Evolutionary conservation across 2,888 invertebrate species (phyloP).

Genomic region (Acanthococcus lagerstroemiae): DNA sequence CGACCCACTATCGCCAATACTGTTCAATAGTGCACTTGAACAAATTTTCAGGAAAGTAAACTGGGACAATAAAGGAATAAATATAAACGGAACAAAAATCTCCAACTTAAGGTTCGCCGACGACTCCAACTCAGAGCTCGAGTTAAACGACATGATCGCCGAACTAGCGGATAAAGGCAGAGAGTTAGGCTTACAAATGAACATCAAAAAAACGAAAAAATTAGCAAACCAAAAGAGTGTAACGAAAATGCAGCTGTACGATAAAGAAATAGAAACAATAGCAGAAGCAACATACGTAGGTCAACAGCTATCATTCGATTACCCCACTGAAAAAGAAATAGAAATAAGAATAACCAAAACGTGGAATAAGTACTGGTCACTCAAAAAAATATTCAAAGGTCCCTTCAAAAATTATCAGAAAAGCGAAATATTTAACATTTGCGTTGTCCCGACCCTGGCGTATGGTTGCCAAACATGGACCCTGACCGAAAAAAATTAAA

Average conservation of each 20-base stretch:
- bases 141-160: not conserved
- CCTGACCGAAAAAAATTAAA: not conserved
- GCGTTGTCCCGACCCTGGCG: not conserved
- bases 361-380: not conserved
- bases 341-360: not conserved
- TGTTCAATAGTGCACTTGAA: not conserved
- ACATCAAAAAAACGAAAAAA: not conserved
- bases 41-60: not conserved
- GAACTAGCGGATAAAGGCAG: not conserved
- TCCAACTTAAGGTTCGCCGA: not conserved
- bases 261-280: no score
- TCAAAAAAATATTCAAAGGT: not conserved
- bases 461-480: not conserved
- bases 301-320: not conserved
- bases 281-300: not conserved
- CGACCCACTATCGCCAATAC: constrained; percentile 2
- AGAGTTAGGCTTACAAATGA: not conserved
- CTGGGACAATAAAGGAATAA: not conserved
- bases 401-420: not conserved
- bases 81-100: not conserved
- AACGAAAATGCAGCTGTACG: no score
- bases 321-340: not conserved
- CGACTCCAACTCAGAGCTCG: not conserved
- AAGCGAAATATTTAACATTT: not conserved
- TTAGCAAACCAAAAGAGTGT: no score